A percentile compares a stretch with the other conserved stretches of the same genome.
Conservation (phyloP, 2,888 invertebrate species). For the Xanthorhoe spadicearia region DNA sequence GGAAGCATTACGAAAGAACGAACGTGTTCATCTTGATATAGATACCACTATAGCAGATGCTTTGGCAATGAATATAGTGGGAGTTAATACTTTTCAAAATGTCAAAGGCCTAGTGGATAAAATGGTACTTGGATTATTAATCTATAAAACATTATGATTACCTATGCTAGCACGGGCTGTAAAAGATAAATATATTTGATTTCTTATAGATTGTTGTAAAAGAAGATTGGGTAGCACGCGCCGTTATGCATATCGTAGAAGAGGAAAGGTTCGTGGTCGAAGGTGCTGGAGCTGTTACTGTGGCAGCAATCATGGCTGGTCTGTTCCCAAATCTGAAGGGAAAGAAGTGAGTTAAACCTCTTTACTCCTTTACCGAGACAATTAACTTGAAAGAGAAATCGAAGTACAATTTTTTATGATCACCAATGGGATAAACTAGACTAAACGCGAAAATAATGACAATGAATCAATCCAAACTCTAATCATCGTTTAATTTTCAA, state of each 20-base stretch:
- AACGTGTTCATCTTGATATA: constrained; percentile 87
- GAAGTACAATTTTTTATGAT: too few species aligned
- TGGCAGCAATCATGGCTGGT: constrained; percentile 92
- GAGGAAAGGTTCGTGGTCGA: constrained; percentile 94
- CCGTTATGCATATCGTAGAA: constrained; percentile 91
- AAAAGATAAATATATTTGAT: neutral
- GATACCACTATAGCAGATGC: constrained; percentile 93
- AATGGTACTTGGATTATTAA: constrained; percentile 60
- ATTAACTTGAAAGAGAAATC: neutral
- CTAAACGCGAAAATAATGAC: too few species aligned
- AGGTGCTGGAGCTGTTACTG: constrained; percentile 92
- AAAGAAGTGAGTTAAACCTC: constrained; percentile 86
- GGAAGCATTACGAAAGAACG: constrained; percentile 86
- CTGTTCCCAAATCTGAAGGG: constrained; percentile 92
- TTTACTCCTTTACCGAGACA: neutral
- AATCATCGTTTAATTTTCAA: too few species aligned
- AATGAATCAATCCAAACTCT: too few species aligned
- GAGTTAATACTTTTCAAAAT: constrained; percentile 73
- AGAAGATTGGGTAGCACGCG: constrained; percentile 93
- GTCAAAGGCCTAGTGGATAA: constrained; percentile 73
- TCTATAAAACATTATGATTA: neutral
- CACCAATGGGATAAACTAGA: too few species aligned
- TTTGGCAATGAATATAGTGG: constrained; percentile 77
- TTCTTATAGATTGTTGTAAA: constrained; percentile 87
- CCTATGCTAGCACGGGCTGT: neutral